A percentile compares a stretch with the other conserved stretches of the same genome.
Evolutionary conservation across 2,113 vertebrate species (phyloP).

Genomic region (Odocoileus virginianus): DNA sequence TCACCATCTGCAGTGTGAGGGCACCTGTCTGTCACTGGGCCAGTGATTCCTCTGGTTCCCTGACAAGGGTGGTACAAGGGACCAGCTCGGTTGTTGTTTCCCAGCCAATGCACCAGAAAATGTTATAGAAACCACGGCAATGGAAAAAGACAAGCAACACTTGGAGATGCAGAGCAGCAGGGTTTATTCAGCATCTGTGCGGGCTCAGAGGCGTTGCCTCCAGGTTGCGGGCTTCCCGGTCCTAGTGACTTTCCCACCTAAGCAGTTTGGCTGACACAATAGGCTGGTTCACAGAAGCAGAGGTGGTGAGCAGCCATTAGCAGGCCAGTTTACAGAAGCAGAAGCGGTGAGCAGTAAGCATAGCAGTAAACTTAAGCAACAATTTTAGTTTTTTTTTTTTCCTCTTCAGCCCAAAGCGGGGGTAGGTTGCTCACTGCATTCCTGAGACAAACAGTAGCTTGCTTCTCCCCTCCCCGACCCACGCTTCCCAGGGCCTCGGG

Average conservation of each 20-base stretch:
- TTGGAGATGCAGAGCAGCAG: not conserved
- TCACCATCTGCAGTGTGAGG: not conserved
- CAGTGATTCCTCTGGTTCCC: not conserved
- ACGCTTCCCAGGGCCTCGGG: not conserved
- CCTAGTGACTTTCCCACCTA: not conserved
- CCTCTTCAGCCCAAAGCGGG: not conserved
- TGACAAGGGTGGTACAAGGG: not conserved
- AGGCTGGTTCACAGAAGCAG: not conserved
- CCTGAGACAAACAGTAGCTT: not conserved
- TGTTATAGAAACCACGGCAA: not conserved
- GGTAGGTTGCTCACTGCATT: not conserved
- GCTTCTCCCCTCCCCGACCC: not conserved
- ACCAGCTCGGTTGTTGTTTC: not conserved
- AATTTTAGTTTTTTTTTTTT: not conserved
- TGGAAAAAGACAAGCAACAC: not conserved
- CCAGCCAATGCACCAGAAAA: not conserved
- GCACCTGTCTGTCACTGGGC: not conserved
- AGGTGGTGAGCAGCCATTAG: not conserved
- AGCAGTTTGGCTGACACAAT: not conserved
- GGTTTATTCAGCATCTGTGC: not conserved
- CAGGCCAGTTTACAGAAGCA: not conserved
- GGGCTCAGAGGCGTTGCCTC: not conserved
- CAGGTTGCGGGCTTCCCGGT: rapidly evolving
- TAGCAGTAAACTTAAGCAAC: not conserved
- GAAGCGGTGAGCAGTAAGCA: not conserved